These are phyloP conservation scores for Alfaro cultratus DNA, from an alignment of 2,797 vertebrate species.

Conservation along the genomic window DNA sequence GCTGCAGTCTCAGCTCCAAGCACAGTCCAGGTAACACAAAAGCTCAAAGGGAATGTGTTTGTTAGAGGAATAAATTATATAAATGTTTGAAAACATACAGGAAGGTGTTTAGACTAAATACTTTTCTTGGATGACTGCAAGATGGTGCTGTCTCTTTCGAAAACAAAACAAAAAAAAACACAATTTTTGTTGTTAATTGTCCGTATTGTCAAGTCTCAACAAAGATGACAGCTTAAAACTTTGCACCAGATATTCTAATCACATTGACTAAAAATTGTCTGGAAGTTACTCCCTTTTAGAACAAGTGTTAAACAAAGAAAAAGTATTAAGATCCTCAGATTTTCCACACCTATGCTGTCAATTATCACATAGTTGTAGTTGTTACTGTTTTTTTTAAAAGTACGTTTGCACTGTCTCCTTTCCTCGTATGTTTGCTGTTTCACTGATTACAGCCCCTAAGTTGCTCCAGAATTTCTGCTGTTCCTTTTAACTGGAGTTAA, in stretches of 20 bases:
- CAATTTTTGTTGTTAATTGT: conserved; percentile 11
- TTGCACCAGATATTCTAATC: neutral
- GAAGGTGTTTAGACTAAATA: neutral
- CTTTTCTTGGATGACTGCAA: neutral
- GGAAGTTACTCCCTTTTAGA: conserved; percentile 9
- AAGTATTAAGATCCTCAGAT: conserved; percentile 11
- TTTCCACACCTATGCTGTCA: conserved; percentile 30
- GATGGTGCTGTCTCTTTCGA: neutral
- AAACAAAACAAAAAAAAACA: conserved; percentile 2
- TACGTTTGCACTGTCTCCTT: conserved; percentile 1
- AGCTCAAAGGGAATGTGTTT: conserved; percentile 38
- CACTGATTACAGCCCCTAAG: conserved; percentile 1
- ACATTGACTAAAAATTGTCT: conserved; percentile 5
- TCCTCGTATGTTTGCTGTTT: conserved; percentile 2
- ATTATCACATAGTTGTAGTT: conserved; percentile 20
- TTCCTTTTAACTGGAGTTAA: conserved; percentile 2
- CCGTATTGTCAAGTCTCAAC: neutral
- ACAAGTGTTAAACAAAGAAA: conserved; percentile 12
- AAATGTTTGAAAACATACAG: neutral
- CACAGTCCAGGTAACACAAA: conserved; percentile 56
- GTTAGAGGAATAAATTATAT: conserved; percentile 16
- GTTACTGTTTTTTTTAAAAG: conserved; percentile 17
- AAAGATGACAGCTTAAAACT: conserved; percentile 1
- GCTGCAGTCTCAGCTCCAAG: conserved; percentile 27
- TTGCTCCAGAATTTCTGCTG: conserved; percentile 7